Percentiles rank a stretch among this genome's conserved stretches.
Conservation (phyloP, 2,888 invertebrate genomes). For the Macaria liturata region DNA sequence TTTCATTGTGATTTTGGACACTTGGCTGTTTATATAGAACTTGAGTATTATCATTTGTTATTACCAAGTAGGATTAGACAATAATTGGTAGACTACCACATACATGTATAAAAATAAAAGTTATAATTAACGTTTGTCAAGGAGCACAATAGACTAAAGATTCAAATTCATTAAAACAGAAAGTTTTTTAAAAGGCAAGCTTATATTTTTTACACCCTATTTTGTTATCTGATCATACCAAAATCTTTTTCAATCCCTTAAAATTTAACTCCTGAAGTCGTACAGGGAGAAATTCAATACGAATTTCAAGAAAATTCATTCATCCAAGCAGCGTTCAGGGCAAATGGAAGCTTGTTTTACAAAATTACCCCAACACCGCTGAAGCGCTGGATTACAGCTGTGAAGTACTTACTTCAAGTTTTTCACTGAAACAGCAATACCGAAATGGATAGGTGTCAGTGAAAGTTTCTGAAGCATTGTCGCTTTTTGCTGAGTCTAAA, state of each 20-base stretch:
- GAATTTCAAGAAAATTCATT: slow-evolving; percentile 36
- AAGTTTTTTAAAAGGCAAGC: too few relatives aligned
- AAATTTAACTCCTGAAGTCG: slow-evolving; percentile 30
- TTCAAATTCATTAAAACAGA: too few relatives aligned
- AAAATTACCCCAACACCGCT: slow-evolving; percentile 25
- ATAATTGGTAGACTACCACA: too few relatives aligned
- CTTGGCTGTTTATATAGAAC: too few relatives aligned
- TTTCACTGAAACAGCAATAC: slow-evolving; percentile 18
- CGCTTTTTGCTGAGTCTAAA: slow-evolving; percentile 19
- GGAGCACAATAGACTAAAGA: too few relatives aligned
- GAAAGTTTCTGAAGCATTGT: slow-evolving; percentile 16
- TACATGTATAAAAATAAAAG: too few relatives aligned
- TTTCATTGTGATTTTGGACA: too few relatives aligned
- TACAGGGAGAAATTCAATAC: slow-evolving; percentile 33
- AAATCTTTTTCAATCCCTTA: slow-evolving; percentile 19
- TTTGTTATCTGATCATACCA: slow-evolving; percentile 17
- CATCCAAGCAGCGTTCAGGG: slow-evolving; percentile 34
- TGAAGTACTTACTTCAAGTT: slow-evolving; percentile 12
- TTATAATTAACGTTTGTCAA: too few relatives aligned
- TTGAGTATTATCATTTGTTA: too few relatives aligned
- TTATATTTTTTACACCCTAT: not conserved
- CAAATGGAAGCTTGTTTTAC: slow-evolving; percentile 29
- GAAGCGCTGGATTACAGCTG: slow-evolving; percentile 21
- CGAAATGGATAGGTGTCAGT: slow-evolving; percentile 18
- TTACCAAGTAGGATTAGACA: too few relatives aligned